Percentiles rank a stretch among this genome's conserved stretches.
Conservation (phyloP, 1,140 invertebrate species). For the Reticulitermes speratus region DNA sequence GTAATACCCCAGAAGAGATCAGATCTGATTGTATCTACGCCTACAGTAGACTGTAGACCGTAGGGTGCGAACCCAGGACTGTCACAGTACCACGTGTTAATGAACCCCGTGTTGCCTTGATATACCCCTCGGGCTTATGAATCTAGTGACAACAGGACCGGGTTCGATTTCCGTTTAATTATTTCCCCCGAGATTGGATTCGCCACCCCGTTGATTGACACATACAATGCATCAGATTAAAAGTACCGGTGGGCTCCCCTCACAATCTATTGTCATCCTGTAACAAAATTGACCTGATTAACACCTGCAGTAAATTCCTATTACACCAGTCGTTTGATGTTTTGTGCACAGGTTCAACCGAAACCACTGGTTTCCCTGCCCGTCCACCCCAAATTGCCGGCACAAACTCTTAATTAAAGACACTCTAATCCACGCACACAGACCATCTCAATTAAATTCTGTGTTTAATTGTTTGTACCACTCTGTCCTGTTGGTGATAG, state of each 20-base stretch:
- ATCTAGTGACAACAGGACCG: not conserved
- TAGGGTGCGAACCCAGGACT: too few species aligned
- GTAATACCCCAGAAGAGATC: too few species aligned
- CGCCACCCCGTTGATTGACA: slow-evolving; percentile 1
- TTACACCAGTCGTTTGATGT: slow-evolving; percentile 9
- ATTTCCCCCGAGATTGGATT: not conserved
- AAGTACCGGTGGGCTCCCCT: not conserved
- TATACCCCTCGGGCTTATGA: not conserved
- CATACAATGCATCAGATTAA: not conserved
- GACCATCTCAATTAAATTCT: not conserved
- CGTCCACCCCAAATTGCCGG: not conserved
- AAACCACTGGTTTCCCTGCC: not conserved
- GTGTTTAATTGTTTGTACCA: not conserved
- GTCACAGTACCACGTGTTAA: not conserved
- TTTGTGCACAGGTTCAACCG: not conserved
- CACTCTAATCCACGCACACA: slow-evolving; percentile 14
- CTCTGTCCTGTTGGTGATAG: not conserved
- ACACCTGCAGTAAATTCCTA: slow-evolving; percentile 15
- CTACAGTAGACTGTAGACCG: too few species aligned
- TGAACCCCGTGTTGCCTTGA: not conserved
- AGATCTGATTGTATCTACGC: too few species aligned
- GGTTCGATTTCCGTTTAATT: slow-evolving; percentile 5
- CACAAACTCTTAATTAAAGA: slow-evolving; percentile 16
- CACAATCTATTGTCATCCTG: not conserved
- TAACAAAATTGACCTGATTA: slow-evolving; percentile 9